Conservation (phyloP, 2,797 vertebrate genomes). For the Smutsia gigantea region DNA sequence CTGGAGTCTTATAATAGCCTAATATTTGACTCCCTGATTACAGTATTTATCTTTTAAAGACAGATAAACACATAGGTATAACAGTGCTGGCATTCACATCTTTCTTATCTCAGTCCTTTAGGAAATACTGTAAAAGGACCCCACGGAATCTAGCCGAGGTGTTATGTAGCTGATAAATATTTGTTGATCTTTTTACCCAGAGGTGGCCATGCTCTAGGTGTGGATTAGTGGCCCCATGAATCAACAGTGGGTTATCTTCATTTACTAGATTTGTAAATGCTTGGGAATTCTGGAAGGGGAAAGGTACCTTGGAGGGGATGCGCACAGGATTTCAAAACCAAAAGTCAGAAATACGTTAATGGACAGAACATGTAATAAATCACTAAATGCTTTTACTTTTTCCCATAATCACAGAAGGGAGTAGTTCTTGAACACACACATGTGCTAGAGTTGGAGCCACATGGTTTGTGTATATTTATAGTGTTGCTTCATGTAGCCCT, state of each 20-base stretch:
- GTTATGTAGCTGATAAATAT: slow-evolving; percentile 57
- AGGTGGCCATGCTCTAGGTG: not conserved
- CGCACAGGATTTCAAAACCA: not conserved
- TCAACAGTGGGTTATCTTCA: not conserved
- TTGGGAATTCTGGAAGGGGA: slow-evolving; percentile 22
- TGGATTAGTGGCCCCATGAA: slow-evolving; percentile 43
- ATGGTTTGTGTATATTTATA: not conserved
- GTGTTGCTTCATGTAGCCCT: not conserved
- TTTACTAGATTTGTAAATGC: not conserved
- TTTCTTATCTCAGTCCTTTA: slow-evolving; percentile 43
- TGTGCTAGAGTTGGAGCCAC: not conserved
- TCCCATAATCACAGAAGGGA: not conserved
- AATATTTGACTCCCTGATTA: slow-evolving; percentile 64
- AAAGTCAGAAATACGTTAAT: slow-evolving; percentile 12
- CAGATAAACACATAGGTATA: slow-evolving; percentile 69
- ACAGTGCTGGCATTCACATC: rapidly evolving
- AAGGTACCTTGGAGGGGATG: not conserved
- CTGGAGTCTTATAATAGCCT: slow-evolving; percentile 69
- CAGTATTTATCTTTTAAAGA: slow-evolving; percentile 74
- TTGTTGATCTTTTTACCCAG: slow-evolving; percentile 33
- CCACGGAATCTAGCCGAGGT: not conserved
- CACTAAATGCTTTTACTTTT: not conserved
- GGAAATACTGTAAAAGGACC: slow-evolving; percentile 32
- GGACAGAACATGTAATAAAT: not conserved
- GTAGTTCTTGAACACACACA: rapidly evolving